Percentiles rank a stretch among this genome's conserved stretches.
Conservation (phyloP, 2,797 vertebrate genomes). For the Acomys russatus region DNA sequence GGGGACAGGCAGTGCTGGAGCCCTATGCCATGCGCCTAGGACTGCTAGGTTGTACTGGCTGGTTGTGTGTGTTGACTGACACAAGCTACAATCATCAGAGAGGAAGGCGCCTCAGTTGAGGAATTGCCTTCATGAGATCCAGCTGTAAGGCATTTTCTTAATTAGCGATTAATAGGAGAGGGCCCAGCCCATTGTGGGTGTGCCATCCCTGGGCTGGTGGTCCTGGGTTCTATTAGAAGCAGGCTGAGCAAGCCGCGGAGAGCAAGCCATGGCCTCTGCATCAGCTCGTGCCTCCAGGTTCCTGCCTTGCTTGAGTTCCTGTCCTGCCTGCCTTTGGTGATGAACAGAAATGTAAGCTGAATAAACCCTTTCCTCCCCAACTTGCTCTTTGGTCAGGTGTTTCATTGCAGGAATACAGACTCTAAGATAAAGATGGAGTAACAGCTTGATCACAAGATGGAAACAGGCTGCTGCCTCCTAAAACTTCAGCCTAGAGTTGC, state of each 20-base stretch:
- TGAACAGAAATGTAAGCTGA: neutral
- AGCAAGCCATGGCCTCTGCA: neutral
- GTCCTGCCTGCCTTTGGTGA: neutral
- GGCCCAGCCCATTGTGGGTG: neutral
- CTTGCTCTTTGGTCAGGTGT: neutral
- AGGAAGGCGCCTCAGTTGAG: neutral
- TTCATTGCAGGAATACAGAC: neutral
- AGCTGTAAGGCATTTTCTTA: neutral
- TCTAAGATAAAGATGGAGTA: neutral
- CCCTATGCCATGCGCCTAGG: neutral
- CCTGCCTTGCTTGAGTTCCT: neutral
- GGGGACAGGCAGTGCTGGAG: neutral
- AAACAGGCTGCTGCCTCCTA: neutral
- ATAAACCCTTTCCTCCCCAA: neutral
- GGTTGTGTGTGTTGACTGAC: neutral
- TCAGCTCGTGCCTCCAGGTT: neutral
- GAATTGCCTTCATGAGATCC: neutral
- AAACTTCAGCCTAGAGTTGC: conserved; percentile 2
- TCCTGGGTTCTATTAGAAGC: neutral
- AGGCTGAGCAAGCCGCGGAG: neutral
- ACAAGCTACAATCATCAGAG: neutral
- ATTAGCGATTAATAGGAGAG: neutral
- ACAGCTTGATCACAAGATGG: neutral
- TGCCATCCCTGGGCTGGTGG: neutral
- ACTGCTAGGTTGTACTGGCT: neutral